phyloP scores from a whole-genome alignment of 2,113 vertebrate genomes.

The Etia nguti region DNA sequence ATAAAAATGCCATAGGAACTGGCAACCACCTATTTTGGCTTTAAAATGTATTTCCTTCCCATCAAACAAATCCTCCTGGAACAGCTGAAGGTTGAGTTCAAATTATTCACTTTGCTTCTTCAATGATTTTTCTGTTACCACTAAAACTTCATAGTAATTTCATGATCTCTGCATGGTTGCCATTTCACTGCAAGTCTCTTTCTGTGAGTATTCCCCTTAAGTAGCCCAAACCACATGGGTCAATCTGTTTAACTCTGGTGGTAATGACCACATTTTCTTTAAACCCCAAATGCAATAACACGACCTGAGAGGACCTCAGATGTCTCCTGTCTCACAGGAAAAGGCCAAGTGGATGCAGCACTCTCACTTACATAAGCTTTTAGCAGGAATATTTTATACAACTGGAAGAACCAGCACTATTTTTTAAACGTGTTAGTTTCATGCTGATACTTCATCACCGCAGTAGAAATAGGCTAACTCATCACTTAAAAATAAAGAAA shows the following conservation, averaged over 20 bases:
- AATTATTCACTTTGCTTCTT: background rate
- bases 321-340: background rate
- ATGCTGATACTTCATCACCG: background rate
- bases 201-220: background rate
- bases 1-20: background rate
- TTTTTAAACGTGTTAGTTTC: background rate
- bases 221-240: background rate
- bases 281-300: background rate
- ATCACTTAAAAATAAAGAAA: background rate
- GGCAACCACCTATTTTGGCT: background rate
- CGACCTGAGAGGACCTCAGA: background rate
- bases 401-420: background rate
- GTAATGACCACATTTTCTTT: background rate
- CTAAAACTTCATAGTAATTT: accelerated
- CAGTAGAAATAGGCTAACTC: background rate
- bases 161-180: background rate
- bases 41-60: accelerated
- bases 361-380: background rate
- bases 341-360: background rate
- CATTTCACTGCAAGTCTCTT: background rate
- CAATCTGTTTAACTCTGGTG: background rate
- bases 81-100: background rate
- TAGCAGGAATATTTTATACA: background rate
- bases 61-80: accelerated
- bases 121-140: background rate